phyloP scores from a whole-genome alignment of 1,140 invertebrate species.

The Nasonia vitripennis region DNA sequence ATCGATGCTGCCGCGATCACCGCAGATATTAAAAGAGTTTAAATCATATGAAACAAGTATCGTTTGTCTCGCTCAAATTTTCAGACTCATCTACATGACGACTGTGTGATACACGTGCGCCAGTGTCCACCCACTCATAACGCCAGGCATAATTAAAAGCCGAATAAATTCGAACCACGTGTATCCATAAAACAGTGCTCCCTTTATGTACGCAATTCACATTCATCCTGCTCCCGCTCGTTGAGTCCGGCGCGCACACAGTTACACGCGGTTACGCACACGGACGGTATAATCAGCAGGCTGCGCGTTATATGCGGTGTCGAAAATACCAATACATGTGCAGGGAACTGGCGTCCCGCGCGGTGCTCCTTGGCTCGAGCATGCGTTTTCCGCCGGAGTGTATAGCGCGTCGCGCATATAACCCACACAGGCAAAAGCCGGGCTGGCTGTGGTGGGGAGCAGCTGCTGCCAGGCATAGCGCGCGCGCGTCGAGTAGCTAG shows the following conservation, averaged over 20 bases:
- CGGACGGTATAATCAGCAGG: neutral
- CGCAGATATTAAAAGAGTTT: too few relatives aligned
- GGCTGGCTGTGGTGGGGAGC: neutral
- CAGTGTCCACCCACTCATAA: too few relatives aligned
- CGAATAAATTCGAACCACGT: neutral
- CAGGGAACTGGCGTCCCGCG: neutral
- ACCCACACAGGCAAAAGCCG: neutral
- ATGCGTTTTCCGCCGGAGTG: neutral
- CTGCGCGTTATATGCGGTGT: neutral
- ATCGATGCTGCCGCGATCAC: too few relatives aligned
- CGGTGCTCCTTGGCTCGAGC: neutral
- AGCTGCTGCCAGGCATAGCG: neutral
- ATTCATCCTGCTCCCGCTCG: neutral
- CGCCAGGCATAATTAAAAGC: too few relatives aligned
- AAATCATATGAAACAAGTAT: too few relatives aligned
- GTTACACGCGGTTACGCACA: neutral
- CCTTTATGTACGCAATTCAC: neutral
- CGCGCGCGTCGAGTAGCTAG: slow-evolving; percentile 2
- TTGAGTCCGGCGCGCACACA: neutral
- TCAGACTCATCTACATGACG: too few relatives aligned
- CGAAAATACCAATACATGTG: neutral
- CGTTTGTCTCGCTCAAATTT: too few relatives aligned
- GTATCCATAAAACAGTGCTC: neutral
- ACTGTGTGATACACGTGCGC: too few relatives aligned
- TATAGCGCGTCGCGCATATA: neutral